A percentile compares a stretch with the other conserved stretches of the same genome.
Evolutionary conservation across 2,113 vertebrate genomes (phyloP).

Genomic region (Lophura nycthemera): DNA sequence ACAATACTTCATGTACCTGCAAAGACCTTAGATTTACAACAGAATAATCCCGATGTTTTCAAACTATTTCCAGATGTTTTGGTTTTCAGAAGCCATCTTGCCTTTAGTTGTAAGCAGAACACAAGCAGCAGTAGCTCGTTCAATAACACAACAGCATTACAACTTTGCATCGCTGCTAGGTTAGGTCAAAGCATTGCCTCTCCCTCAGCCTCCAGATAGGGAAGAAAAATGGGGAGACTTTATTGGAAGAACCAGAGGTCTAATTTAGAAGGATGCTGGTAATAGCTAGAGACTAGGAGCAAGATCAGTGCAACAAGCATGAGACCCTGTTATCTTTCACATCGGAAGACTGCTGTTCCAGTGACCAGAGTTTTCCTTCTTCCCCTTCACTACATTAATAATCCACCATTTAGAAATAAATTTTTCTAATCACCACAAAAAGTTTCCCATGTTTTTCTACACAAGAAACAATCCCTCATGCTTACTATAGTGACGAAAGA

Average conservation of each 20-base stretch:
- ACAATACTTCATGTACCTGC: not conserved
- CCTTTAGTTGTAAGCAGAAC: not conserved
- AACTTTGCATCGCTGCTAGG: not conserved
- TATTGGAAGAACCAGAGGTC: not conserved
- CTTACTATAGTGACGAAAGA: not conserved
- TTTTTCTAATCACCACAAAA: not conserved
- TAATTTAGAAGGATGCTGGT: not conserved
- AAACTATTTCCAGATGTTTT: not conserved
- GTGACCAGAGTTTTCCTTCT: not conserved
- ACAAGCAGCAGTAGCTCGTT: not conserved
- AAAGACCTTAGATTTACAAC: not conserved
- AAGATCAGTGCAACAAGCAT: slow-evolving; percentile 1
- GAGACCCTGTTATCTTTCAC: not conserved
- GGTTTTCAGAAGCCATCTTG: not conserved
- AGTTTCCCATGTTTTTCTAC: not conserved
- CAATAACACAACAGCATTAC: not conserved
- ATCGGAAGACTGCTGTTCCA: not conserved
- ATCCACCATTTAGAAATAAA: not conserved
- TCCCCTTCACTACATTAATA: not conserved
- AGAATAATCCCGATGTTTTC: not conserved
- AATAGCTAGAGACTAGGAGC: slow-evolving; percentile 12
- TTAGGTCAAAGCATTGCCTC: not conserved
- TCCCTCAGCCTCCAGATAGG: not conserved
- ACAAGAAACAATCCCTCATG: not conserved
- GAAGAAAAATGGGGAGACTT: not conserved